Percentiles rank a stretch among this genome's conserved stretches.
Evolutionary conservation across 2,888 invertebrate genomes (phyloP).

Genomic region (Papilio elwesi): DNA sequence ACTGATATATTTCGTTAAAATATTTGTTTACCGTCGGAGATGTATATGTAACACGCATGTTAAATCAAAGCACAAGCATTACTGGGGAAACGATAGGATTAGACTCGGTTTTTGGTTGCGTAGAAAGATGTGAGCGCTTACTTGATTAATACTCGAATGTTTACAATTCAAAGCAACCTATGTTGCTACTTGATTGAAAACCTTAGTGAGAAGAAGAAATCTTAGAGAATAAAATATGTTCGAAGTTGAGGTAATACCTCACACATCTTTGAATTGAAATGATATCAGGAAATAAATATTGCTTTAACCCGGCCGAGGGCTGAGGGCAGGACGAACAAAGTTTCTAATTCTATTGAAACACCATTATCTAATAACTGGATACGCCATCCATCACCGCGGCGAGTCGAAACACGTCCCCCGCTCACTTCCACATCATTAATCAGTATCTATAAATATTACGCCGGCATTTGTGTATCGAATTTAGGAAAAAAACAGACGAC

Average conservation of each 20-base stretch:
- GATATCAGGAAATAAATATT: conserved; percentile 16
- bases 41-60: too few species aligned
- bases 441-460: conserved; percentile 80
- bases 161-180: too few species aligned
- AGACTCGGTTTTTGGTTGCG: too few species aligned
- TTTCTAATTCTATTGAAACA: conserved; percentile 80
- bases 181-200: not conserved
- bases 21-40: too few species aligned
- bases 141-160: too few species aligned
- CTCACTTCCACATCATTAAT: conserved; percentile 78
- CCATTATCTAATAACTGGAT: conserved; percentile 81
- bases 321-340: conserved; percentile 76
- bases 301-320: conserved; percentile 59
- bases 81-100: too few species aligned
- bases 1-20: too few species aligned
- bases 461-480: conserved; percentile 77
- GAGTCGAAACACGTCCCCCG: conserved; percentile 67
- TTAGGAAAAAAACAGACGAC: conserved; percentile 35
- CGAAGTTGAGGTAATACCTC: not conserved
- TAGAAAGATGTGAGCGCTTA: too few species aligned
- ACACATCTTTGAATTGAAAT: not conserved
- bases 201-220: not conserved
- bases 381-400: conserved; percentile 71
- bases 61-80: too few species aligned
- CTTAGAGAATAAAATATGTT: not conserved